Base-by-base conservation (phyloP, 2,888 invertebrate genomes). In the Metopia argyrocephala region DNA sequence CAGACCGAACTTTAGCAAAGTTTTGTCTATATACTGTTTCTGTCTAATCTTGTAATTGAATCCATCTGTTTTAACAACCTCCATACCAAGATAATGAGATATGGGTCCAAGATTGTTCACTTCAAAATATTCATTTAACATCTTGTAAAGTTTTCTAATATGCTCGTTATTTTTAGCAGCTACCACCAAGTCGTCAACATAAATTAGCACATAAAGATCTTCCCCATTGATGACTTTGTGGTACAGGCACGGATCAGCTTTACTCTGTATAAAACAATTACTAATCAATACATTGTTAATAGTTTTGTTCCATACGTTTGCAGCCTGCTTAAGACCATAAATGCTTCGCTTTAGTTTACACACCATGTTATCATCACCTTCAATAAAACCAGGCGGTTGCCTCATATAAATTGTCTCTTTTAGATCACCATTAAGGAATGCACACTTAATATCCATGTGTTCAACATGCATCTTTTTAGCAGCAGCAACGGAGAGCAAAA, bases 161-260 rank as follows among this genome's bases (percentile, higher is more conserved):
- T 31, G 25, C 1, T 38, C 23, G 5, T 15, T 12, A 27, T 56
- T 56, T 46, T n/a, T 31, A 25, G 52, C 50, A 5, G 70, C 62
- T 28, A 62, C 68, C 1, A 79, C 45, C 5, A 79, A 65, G 18
- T 82, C 79, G 38, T 82, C 78, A 23, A 79, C 79, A 46, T 83
- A 82, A n/a, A 83, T 52, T 1, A 82, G 6, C 0, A 80, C 15
- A 56, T 69, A 75, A 18, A 62, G 18, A 28, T 21, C 78, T 23
- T 68, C 12, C 28, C 56, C 54, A 21, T 70, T 52, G 21, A 75
- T 15, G n/a, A 52, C 20, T 28, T 70, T 71, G 15, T 54, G 28
- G 57, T 83, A 81, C 18, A 79, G 23, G 27, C 83, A 83, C 56
- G 61, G 54, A 75, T 4, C 28, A 28, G 28, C 28, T 6, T 28